Conservation (phyloP, 2,888 invertebrate species). For the Drosophila paranaensis region DNA sequence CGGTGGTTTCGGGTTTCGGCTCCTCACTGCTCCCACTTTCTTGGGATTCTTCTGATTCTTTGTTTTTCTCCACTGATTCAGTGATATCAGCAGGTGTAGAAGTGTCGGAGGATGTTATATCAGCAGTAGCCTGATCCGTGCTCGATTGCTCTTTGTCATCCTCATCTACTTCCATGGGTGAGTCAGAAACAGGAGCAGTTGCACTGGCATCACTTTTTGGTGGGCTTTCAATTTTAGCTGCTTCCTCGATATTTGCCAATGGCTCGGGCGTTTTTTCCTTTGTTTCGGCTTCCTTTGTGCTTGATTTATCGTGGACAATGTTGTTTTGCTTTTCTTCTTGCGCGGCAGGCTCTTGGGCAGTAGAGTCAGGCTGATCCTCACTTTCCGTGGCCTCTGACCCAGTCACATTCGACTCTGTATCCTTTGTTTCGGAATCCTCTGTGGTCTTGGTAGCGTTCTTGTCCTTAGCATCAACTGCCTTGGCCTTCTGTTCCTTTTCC, state of each 20-base stretch:
- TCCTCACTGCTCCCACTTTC: slow-evolving; percentile 35
- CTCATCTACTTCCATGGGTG: slow-evolving; percentile 62
- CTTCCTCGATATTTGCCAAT: slow-evolving; percentile 47
- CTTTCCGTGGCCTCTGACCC: slow-evolving; percentile 31
- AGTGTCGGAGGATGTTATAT: slow-evolving; percentile 29
- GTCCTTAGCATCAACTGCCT: slow-evolving; percentile 31
- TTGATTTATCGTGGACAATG: slow-evolving; percentile 49
- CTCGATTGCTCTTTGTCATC: slow-evolving; percentile 35
- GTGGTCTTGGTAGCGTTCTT: slow-evolving; percentile 19
- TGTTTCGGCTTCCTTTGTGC: slow-evolving; percentile 30
- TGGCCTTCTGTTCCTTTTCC: slow-evolving; percentile 47
- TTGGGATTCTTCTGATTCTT: slow-evolving; percentile 26
- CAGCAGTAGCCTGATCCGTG: slow-evolving; percentile 19
- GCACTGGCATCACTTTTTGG: slow-evolving; percentile 45
- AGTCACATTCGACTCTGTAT: slow-evolving; percentile 28
- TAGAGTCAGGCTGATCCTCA: slow-evolving; percentile 61
- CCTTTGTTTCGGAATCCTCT: slow-evolving; percentile 22
- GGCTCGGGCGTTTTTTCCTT: slow-evolving; percentile 39
- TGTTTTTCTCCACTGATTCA: slow-evolving; percentile 40
- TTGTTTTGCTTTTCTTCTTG: slow-evolving; percentile 62
- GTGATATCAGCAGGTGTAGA: slow-evolving; percentile 39
- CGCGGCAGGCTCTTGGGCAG: slow-evolving; percentile 26
- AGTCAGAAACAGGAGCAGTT: slow-evolving; percentile 26
- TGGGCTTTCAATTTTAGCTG: slow-evolving; percentile 46
- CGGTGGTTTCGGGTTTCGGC: slow-evolving; percentile 33